Base-by-base conservation (phyloP, 2,797 vertebrate genomes). In the Ispidina lecontei region DNA sequence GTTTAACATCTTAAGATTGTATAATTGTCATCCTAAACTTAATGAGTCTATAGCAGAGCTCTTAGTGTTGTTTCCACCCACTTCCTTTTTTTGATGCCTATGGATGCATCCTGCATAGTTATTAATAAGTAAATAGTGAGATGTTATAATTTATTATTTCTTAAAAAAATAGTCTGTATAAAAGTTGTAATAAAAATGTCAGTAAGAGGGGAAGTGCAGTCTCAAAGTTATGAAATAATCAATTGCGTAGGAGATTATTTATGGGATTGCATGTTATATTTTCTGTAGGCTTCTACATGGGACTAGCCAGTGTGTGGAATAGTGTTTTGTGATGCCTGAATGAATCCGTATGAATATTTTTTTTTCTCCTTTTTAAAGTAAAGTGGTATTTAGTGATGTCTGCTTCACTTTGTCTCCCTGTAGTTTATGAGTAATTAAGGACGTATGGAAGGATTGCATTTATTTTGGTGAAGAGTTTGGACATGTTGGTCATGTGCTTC, bases 1-100 rank as follows among this genome's bases (percentile, higher is more conserved):
- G 62, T 77, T 89, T 91, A 68, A 74, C 84, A 93, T 93, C 62
- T 68, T 68, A 82, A 71, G 65, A 58, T 68, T 90, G 54, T 1
- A 0, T 80, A 91, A 87, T 80, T 94, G 75, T 93, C 65, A 28
- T 95, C 54, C 93, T 89, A 85, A 87, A 64, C 72, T 80, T 90
- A 85, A 87, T 77, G 47, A 94, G 59, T 58, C 68, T 90, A 37
- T 89, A 93, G 4, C 75, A 90, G 77, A 90, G 60, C 86, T 91
- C 72, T 43, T 85, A 72, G 73, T 85, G 51, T 54, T 77, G 29
- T 85, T 89, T 47, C 83, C 51, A 59, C 64, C 60, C 46, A n/a
- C 77, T 92, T 72, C 55, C 70, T 75, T 65, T 56, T 88, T 82
- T 82, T 92, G 37, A 79, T 87, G 81, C 78, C 33, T 67, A 18